Evolutionary conservation across 2,113 vertebrate species (phyloP).

Genomic region (Engystomops pustulosus): DNA sequence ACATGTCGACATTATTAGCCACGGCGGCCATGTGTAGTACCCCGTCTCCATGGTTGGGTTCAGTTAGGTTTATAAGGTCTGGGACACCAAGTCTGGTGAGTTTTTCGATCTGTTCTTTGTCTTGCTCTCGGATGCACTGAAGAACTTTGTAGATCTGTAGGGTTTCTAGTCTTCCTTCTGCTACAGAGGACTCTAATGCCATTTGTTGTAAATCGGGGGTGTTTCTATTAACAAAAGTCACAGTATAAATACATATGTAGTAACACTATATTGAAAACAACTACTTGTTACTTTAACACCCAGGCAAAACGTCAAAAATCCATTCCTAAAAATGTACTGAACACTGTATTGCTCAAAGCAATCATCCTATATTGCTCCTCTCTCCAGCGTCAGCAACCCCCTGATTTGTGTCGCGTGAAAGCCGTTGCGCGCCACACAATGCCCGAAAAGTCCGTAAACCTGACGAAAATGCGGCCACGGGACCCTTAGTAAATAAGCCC

Average conservation of each 20-base stretch:
- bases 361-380: no score
- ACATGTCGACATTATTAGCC: conserved; percentile 82
- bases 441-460: no score
- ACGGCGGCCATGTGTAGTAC: conserved; percentile 82
- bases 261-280: neutral
- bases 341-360: no score
- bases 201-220: neutral
- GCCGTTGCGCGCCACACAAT: no score
- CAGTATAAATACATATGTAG: neutral
- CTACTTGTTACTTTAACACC: no score
- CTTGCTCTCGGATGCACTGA: conserved; percentile 78
- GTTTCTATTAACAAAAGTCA: neutral
- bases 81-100: conserved; percentile 78
- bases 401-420: no score
- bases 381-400: no score
- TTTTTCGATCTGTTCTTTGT: conserved; percentile 82
- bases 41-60: conserved; percentile 79
- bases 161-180: conserved; percentile 76
- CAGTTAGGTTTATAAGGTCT: conserved; percentile 85
- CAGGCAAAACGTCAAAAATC: no score
- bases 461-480: no score
- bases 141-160: conserved; percentile 90
- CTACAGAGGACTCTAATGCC: conserved; percentile 50
- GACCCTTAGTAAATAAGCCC: no score
- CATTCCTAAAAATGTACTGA: no score